Evolutionary conservation across 1,140 invertebrate species (phyloP), one percentile per base, ranked within the genome.

Genomic region (Arion vulgaris): DNA sequence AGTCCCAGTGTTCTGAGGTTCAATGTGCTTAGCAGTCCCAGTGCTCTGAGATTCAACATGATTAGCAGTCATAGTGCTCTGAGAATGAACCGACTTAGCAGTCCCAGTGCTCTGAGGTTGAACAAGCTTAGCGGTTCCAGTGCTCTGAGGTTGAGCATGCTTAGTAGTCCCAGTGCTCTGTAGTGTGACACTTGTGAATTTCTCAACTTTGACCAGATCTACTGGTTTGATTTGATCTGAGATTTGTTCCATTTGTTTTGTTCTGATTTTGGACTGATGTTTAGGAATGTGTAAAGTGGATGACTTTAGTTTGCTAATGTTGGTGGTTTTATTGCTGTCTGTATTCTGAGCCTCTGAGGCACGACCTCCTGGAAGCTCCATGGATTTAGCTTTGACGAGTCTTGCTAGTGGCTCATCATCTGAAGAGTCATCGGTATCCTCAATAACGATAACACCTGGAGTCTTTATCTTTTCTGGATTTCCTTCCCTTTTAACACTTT

Each of bases 371-470:
- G 57, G 38, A 2, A 9, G 66, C 41, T 71, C 66, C n/a, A 26
- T 34, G 1, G 62, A 49, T 28, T 71, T 80, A 1, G 5, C 23
- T 51, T 81, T 73, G 11, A 81, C 49, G 15, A 81, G 36, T 28
- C 72, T 81, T 23, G 80, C 80, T 19, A 81, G 32, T 32, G 80
- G 80, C 32, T 81, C 80, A 57, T 81, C 80, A 72, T 81, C 80
- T 19, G 80, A 81, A n/a, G 80, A 73, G 2, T 57, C 80, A 51
- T 81, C 80, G 38, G 69, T 53, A 28, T 81, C 80, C 2, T 73
- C 80, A 38, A 81, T 81, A 53, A 81, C 71, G 39, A 81, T 74
- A 36, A 81, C 71, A 38, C 38, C 28, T 26, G 41, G 28, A 32
- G 62, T 7, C 9, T 66, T 66, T 7, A 7, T 11, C 62, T 66